These are phyloP conservation scores for Sthenelais limicola DNA, from an alignment of 2,888 invertebrate genomes.

Conservation along the genomic window DNA sequence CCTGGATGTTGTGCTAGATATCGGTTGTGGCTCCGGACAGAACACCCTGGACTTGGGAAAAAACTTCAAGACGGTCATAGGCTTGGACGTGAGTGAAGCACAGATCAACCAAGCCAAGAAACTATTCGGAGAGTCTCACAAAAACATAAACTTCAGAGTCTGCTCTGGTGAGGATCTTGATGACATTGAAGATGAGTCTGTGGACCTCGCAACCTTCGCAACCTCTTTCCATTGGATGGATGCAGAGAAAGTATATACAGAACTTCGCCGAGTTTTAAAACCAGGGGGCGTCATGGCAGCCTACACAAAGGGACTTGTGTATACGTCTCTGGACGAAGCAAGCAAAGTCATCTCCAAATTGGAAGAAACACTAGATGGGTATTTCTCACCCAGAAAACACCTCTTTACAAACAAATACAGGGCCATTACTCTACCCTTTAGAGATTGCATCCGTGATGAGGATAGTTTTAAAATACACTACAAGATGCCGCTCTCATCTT, in stretches of 20 bases:
- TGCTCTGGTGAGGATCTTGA: neutral
- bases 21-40: neutral
- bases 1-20: neutral
- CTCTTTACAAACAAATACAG: neutral
- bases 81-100: neutral
- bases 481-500: neutral
- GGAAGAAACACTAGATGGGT: no score
- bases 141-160: neutral
- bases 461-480: neutral
- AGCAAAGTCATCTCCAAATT: neutral
- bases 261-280: neutral
- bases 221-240: neutral
- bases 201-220: neutral
- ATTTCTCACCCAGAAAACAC: neutral
- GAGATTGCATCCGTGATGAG: neutral
- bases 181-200: neutral
- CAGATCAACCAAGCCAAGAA: neutral
- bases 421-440: neutral
- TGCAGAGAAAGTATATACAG: neutral
- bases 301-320: neutral
- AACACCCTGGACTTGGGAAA: neutral
- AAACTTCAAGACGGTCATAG: neutral
- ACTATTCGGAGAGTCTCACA: neutral
- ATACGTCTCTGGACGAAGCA: neutral
- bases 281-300: neutral